phyloP scores from a whole-genome alignment of 2,113 vertebrate genomes.

The Bucco capensis region DNA sequence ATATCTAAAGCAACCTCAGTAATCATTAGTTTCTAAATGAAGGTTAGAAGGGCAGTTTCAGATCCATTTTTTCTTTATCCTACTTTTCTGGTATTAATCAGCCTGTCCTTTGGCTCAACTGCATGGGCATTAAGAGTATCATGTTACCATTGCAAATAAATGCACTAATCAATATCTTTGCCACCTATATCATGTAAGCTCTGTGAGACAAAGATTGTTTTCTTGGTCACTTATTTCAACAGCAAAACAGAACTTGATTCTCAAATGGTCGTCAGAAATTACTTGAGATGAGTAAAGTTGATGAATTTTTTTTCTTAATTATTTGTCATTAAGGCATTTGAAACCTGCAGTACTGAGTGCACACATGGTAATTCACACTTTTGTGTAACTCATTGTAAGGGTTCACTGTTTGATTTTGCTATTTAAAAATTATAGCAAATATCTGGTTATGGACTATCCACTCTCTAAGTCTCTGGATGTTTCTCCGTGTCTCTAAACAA shows the following conservation, averaged over 20 bases:
- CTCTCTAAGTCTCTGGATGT: neutral
- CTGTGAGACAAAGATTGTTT: neutral
- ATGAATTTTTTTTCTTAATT: neutral
- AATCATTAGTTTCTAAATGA: neutral
- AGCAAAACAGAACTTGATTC: neutral
- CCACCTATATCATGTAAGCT: neutral
- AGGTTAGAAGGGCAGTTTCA: neutral
- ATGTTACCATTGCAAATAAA: neutral
- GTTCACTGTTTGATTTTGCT: neutral
- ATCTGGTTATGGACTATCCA: neutral
- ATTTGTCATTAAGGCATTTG: neutral
- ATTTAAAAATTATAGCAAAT: neutral
- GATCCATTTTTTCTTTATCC: neutral
- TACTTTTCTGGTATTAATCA: neutral
- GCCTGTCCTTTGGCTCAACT: conserved; percentile 17
- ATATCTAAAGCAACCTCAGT: neutral
- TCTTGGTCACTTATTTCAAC: neutral
- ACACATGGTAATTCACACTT: neutral
- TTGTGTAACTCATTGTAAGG: neutral
- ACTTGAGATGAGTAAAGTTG: neutral
- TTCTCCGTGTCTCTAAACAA: neutral
- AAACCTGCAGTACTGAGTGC: neutral
- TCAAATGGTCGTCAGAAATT: neutral
- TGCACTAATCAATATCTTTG: neutral
- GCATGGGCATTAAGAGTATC: neutral